A percentile compares a stretch with the other conserved stretches of the same genome.
These are phyloP conservation scores for Mesitornis unicolor DNA, from an alignment of 2,113 vertebrate genomes.

Conservation along the genomic window DNA sequence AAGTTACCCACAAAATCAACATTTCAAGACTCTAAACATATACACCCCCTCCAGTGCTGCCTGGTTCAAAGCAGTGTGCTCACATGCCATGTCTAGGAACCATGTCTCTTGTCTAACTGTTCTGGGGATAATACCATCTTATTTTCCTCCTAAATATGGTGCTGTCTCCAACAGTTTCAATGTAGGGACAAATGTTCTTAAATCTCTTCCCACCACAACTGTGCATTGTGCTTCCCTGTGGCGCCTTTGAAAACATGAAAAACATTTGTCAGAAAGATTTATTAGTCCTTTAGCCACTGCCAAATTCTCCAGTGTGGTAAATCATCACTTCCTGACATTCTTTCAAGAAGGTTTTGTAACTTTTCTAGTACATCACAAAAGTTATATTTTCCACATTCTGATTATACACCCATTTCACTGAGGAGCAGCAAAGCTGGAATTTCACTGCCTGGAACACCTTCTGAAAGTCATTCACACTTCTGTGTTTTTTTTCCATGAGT, in stretches of 20 bases:
- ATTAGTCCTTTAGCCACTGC: background rate
- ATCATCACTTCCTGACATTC: constrained; percentile 33
- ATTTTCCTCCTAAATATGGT: background rate
- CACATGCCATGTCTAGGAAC: background rate
- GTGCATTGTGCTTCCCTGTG: background rate
- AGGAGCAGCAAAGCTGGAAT: background rate
- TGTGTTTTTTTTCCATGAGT: background rate
- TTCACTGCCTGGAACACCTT: background rate
- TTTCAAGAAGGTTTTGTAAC: constrained; percentile 32
- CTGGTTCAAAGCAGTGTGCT: background rate
- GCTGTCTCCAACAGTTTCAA: background rate
- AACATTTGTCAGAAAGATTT: constrained; percentile 18
- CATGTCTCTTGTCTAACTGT: background rate
- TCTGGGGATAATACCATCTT: background rate
- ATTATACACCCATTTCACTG: background rate
- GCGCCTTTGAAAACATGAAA: background rate
- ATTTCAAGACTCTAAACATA: background rate
- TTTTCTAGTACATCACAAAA: background rate
- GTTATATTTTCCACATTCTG: constrained; percentile 17
- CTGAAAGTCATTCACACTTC: background rate
- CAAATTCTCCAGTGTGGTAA: constrained; percentile 27
- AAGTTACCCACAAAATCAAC: background rate
- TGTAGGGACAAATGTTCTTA: background rate
- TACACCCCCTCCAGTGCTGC: background rate
- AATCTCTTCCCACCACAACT: background rate